Base-by-base conservation (phyloP, 2,888 invertebrate species). In the Pteria penguin region DNA sequence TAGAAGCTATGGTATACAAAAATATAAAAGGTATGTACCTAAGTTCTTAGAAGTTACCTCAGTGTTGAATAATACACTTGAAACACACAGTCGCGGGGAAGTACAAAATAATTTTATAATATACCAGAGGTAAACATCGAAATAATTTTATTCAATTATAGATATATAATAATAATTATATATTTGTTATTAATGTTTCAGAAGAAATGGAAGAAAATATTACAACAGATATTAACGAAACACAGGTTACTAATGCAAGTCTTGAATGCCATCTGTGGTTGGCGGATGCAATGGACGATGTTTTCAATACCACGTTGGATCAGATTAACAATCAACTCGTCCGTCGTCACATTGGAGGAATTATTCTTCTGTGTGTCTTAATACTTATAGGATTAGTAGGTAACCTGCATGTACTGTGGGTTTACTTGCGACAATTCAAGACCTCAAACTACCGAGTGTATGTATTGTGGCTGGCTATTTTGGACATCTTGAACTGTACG, bases 401-500 rank as follows among this genome's bases (percentile, higher is more conserved):
- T 63, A 77, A 77, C 33, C 14, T 60, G 0, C 76, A 77, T 8
- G 76, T 77, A 22, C 24, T 77, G 32, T 72, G 54, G n/a, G 55
- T 73, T 18, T 77, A 77, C 36, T 52, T 69, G 3, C 67, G 68
- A 18, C 72, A 77, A 22, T 77, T 72, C 54, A 63, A 65, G 29
- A 77, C 61, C 11, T 77, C 76, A 26, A 77, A 77, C 54, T 77
- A 77, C 27, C 61, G 70, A 45, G 69, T 77, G n/a, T 77, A 68
- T 55, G 76, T 77, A 1, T 32, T 77, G 4, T 77, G 69, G 58
- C 54, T 77, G 1, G 69, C 76, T 5, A 73, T 77, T 18, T n/a
- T 77, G 55, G 76, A 77, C 29, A 57, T 77, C 1, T 60, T 73
- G 5, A 69, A 77, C 24, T 72, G 76, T 29, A 33, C 58, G 2